phyloP scores from a whole-genome alignment of 1,140 invertebrate genomes.

The Coptotermes formosanus region DNA sequence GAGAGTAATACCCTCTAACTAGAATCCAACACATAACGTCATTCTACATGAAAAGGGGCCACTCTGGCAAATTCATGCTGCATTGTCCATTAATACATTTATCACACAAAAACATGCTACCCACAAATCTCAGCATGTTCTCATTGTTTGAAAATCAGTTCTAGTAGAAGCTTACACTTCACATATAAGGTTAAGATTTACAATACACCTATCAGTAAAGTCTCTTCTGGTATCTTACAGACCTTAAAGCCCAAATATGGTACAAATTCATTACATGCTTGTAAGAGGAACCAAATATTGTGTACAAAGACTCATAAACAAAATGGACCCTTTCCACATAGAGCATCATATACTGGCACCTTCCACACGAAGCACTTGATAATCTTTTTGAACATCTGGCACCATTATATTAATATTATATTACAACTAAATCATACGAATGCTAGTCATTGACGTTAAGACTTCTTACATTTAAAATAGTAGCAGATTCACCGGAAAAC shows the following conservation, averaged over 20 bases:
- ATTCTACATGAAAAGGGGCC: background rate
- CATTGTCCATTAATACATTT: background rate
- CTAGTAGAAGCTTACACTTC: no score
- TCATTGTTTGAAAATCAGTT: no score
- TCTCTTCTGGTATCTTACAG: no score
- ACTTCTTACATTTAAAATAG: constrained; percentile 5
- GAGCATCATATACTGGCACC: constrained; percentile 2
- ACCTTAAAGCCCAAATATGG: no score
- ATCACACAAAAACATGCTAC: no score
- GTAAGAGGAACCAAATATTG: no score
- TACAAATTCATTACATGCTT: no score
- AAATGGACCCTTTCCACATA: constrained; percentile 1
- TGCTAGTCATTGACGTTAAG: background rate
- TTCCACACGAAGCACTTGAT: background rate
- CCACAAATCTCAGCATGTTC: background rate
- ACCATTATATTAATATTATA: background rate
- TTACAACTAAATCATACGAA: background rate
- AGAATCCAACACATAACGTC: background rate
- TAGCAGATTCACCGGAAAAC: background rate
- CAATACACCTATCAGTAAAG: no score
- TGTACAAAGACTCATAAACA: background rate
- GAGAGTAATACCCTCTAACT: constrained; percentile 4
- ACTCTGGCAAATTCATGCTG: background rate
- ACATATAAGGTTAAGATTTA: no score
- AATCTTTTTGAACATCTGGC: background rate